A percentile compares a stretch with the other conserved stretches of the same genome.
phyloP scores from a whole-genome alignment of 2,797 vertebrate genomes.

The Ciconia nigra region DNA sequence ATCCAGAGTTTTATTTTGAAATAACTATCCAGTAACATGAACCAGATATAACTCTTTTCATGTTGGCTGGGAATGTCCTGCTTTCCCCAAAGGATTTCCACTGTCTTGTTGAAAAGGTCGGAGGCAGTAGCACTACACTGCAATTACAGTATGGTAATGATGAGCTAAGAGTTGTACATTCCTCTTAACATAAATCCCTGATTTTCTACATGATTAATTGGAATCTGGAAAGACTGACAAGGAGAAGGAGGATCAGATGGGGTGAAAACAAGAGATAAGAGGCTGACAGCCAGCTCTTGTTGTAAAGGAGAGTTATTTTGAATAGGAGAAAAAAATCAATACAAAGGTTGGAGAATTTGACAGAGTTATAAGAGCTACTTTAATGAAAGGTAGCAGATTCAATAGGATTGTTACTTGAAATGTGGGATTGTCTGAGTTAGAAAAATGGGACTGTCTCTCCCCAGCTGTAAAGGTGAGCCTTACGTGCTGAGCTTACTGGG shows the following conservation, averaged over 20 bases:
- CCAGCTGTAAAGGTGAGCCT: neutral
- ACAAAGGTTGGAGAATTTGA: constrained; percentile 63
- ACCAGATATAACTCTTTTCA: neutral
- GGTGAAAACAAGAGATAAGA: constrained; percentile 65
- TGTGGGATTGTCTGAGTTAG: constrained; percentile 31
- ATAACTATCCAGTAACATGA: neutral
- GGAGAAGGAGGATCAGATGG: constrained; percentile 52
- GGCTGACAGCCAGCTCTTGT: constrained; percentile 53
- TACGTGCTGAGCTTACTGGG: neutral
- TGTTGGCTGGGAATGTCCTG: constrained; percentile 14
- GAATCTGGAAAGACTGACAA: constrained; percentile 34
- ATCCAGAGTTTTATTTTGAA: constrained; percentile 1
- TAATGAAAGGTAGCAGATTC: constrained; percentile 66
- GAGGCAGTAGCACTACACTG: constrained; percentile 13
- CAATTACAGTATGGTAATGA: constrained; percentile 59
- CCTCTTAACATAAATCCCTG: constrained; percentile 49
- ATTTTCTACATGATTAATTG: constrained; percentile 62
- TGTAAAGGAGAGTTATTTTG: constrained; percentile 66
- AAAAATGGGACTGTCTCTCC: constrained; percentile 17
- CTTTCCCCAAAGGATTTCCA: constrained; percentile 6
- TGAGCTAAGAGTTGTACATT: constrained; percentile 39
- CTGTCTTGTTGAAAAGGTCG: constrained; percentile 24
- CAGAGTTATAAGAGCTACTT: constrained; percentile 62
- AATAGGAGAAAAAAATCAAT: constrained; percentile 65
- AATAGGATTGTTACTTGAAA: constrained; percentile 53